Percentiles rank a stretch among this genome's conserved stretches.
phyloP scores from a whole-genome alignment of 2,888 invertebrate species.

The Polydrusus tereticollis region DNA sequence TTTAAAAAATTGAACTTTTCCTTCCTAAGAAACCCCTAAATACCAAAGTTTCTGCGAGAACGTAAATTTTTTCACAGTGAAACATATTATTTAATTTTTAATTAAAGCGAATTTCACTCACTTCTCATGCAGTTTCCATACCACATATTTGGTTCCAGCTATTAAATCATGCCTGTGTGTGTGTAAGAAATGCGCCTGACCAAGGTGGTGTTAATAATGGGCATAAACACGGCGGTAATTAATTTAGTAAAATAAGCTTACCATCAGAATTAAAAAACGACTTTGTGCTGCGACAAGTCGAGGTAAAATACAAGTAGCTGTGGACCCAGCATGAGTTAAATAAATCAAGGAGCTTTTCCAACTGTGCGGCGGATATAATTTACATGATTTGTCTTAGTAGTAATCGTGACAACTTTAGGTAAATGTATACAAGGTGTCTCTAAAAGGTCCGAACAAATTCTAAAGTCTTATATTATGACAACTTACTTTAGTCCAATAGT shows the following conservation, averaged over 20 bases:
- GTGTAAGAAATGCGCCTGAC: slow-evolving; percentile 32
- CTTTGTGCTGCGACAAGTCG: slow-evolving; percentile 38
- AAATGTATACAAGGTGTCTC: too few relatives aligned
- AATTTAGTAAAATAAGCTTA: slow-evolving; percentile 49
- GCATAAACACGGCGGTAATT: slow-evolving; percentile 49
- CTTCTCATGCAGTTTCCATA: slow-evolving; percentile 20
- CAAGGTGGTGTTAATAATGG: slow-evolving; percentile 49
- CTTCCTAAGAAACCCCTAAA: too few relatives aligned
- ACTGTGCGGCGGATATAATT: slow-evolving; percentile 33
- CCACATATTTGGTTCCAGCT: slow-evolving; percentile 24
- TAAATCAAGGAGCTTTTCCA: slow-evolving; percentile 39
- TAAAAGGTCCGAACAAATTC: too few relatives aligned
- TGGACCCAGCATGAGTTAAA: slow-evolving; percentile 42
- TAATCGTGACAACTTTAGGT: slow-evolving; percentile 6
- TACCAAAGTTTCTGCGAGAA: too few relatives aligned
- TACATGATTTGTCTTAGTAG: slow-evolving; percentile 25
- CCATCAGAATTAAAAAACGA: slow-evolving; percentile 36
- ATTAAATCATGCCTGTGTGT: slow-evolving; percentile 49
- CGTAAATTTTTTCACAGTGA: too few relatives aligned
- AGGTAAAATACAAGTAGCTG: slow-evolving; percentile 50
- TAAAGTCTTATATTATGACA: too few relatives aligned
- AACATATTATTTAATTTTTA: too few relatives aligned
- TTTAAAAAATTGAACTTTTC: too few relatives aligned
- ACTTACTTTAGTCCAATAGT: too few relatives aligned
- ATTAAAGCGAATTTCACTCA: slow-evolving; percentile 14